Evolutionary conservation across 2,797 vertebrate species (phyloP), one percentile per base, ranked within the genome.

Genomic region (Myotis myotis): DNA sequence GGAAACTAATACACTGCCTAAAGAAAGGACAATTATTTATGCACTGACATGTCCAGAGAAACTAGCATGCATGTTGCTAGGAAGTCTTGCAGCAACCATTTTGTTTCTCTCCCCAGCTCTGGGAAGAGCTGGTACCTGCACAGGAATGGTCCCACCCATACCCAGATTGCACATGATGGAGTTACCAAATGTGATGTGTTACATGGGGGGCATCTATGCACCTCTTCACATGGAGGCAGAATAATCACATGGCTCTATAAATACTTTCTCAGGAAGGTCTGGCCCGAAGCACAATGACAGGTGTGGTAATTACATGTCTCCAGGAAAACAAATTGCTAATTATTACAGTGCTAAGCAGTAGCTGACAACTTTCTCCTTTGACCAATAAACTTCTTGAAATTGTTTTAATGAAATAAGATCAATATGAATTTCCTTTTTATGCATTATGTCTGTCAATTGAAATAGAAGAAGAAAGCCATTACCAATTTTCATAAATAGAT

Each of bases 331-430:
- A 82, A 93, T 72, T 85, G 87, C 71, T 28, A 57, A 51, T 87
- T 88, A 85, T 51, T 72, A 82, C 7, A 23, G 82, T 60, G 51
- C n/a, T 85, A 91, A 74, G 38, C 57, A 93, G 57, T 55, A 70
- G 66, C 82, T 81, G 28, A 86, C 15, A 70, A 44, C 16, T 30
- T 86, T 72, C n/a, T 72, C 76, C 66, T 91, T 62, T 86, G 88
- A 88, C 70, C 44, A 70, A 92, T 84, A 82, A 11, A 92, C 78
- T 92, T 94, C 62, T 92, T 92, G 72, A 95, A 95, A 95, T 92
- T 94, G 33, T 96, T 94, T 93, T 78, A 81, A 81, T 72, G 41
- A 86, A 87, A 93, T 90, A 87, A 19, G 25, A 79, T 60, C 53
- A 82, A 87, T 44, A 62, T 49, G 51, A 68, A 81, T 72, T 93